phyloP scores from a whole-genome alignment of 2,113 vertebrate species.

The Bostrychus sinensis region DNA sequence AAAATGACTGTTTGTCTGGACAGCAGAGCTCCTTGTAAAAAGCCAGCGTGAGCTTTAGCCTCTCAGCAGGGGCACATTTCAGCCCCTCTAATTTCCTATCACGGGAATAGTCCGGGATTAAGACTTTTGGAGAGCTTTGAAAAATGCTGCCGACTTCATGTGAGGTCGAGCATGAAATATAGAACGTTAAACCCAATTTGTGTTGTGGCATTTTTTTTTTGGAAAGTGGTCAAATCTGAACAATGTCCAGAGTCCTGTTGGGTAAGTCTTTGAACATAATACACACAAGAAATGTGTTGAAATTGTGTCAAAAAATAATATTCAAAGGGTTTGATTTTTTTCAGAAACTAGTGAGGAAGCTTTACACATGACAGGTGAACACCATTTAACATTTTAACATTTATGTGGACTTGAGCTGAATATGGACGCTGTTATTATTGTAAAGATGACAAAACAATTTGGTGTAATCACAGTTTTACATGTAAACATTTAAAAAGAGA shows the following conservation, averaged over 20 bases:
- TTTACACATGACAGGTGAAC: too few species aligned
- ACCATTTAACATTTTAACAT: too few species aligned
- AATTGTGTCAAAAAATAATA: background rate
- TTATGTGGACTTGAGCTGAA: too few species aligned
- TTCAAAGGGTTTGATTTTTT: too few species aligned
- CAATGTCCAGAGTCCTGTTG: background rate
- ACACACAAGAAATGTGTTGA: background rate
- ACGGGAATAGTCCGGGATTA: conserved; percentile 22
- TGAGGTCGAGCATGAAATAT: conserved; percentile 18
- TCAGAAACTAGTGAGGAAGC: too few species aligned
- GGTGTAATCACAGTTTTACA: too few species aligned
- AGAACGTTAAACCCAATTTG: background rate
- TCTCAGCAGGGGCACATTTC: conserved; percentile 2
- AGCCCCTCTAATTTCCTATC: conserved; percentile 13
- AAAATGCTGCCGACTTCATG: background rate
- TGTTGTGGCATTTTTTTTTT: background rate
- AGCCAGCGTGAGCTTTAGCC: conserved; percentile 8
- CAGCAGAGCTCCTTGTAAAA: conserved; percentile 19
- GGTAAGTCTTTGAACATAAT: background rate
- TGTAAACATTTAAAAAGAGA: too few species aligned
- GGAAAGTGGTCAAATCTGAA: background rate
- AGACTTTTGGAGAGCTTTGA: background rate
- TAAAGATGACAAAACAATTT: too few species aligned
- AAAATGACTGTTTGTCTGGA: background rate
- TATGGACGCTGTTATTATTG: too few species aligned